A percentile compares a stretch with the other conserved stretches of the same genome.
Evolutionary conservation across 2,797 vertebrate species (phyloP).

Genomic region (Rhincodon typus): DNA sequence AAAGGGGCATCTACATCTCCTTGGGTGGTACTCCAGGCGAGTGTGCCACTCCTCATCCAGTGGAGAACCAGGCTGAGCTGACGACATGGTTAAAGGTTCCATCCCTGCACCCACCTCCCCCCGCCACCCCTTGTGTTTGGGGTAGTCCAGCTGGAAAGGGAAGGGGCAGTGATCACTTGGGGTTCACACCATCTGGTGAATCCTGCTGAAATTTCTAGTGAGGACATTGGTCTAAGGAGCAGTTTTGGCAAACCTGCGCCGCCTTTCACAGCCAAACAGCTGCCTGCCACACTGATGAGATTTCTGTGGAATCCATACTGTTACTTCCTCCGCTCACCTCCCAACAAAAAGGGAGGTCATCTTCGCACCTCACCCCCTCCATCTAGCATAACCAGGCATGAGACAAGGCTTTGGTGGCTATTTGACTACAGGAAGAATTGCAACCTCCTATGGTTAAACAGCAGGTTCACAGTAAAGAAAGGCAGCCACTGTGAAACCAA

Average conservation of each 20-base stretch:
- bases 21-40: background rate
- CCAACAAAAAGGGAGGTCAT: background rate
- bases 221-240: background rate
- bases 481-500: background rate
- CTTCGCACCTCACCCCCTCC: background rate
- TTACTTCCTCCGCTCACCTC: background rate
- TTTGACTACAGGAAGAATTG: background rate
- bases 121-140: background rate
- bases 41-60: background rate
- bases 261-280: background rate
- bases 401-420: background rate
- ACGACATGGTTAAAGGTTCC: background rate
- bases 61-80: too few species aligned
- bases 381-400: background rate
- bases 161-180: background rate
- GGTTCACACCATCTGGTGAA: background rate
- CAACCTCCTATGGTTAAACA: background rate
- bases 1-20: background rate
- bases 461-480: too few species aligned
- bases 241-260: background rate
- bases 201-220: background rate
- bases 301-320: background rate
- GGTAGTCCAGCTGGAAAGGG: background rate
- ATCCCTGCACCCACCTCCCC: background rate
- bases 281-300: background rate